Conservation (phyloP, 64 coral and sea anemone genomes). For the Astreopora myriophthalma region DNA sequence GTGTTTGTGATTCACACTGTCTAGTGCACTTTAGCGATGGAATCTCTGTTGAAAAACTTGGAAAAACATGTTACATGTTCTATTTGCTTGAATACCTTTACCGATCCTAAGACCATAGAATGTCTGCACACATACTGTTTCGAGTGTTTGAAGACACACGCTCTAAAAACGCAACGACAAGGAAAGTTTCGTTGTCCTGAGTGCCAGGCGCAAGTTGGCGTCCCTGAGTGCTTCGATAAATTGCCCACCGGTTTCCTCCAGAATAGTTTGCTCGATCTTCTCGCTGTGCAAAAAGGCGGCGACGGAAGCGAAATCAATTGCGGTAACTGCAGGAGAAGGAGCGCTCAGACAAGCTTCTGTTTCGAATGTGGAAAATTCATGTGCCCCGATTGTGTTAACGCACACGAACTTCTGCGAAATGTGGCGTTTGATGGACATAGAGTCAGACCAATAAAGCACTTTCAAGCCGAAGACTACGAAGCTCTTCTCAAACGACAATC, state of each 20-base stretch:
- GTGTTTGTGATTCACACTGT: background rate
- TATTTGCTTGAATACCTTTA: conserved; percentile 1
- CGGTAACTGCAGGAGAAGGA: background rate
- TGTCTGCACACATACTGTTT: background rate
- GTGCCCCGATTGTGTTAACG: background rate
- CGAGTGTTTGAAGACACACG: background rate
- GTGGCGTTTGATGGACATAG: background rate
- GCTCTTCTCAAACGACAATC: background rate
- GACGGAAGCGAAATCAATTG: background rate
- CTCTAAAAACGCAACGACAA: background rate
- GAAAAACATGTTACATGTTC: background rate
- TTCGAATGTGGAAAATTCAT: background rate
- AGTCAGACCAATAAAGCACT: background rate
- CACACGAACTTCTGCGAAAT: background rate
- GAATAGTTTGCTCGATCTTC: background rate
- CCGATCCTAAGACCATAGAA: background rate
- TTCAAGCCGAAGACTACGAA: background rate
- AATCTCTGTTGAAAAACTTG: background rate
- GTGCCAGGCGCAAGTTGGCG: background rate
- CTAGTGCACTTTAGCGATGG: background rate
- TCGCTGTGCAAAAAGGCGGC: background rate
- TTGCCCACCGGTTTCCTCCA: background rate
- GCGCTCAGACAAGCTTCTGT: background rate
- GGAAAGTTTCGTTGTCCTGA: background rate
- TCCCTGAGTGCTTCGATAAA: background rate